Percentiles rank a stretch among this genome's conserved stretches.
These are phyloP conservation scores for Chiloscyllium punctatum DNA, from an alignment of 2,797 vertebrate genomes.

Conservation along the genomic window DNA sequence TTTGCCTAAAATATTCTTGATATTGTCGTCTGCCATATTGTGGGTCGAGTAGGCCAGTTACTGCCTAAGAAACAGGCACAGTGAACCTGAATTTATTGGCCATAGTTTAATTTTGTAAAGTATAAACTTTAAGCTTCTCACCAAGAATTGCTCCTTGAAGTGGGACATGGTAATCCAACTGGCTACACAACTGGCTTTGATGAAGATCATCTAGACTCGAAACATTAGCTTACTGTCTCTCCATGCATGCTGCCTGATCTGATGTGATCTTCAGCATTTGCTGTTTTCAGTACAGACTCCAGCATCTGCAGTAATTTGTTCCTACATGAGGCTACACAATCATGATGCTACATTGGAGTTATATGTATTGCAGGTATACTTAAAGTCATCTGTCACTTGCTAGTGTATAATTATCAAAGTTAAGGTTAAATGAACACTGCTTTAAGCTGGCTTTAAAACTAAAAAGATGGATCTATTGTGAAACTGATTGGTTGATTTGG, in stretches of 20 bases:
- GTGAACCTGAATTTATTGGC: background rate
- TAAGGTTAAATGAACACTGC: background rate
- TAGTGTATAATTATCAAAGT: background rate
- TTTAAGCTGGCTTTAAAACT: background rate
- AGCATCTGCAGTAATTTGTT: too few species aligned
- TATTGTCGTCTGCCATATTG: too few species aligned
- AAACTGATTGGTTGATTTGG: background rate
- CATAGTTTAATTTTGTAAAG: background rate
- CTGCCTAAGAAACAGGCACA: background rate
- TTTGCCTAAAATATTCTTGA: background rate
- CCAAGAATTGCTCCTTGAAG: background rate
- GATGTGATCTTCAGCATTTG: too few species aligned
- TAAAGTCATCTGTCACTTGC: background rate
- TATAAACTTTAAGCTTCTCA: background rate
- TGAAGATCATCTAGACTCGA: too few species aligned
- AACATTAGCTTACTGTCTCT: too few species aligned
- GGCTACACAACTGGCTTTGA: background rate
- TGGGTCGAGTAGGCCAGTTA: background rate
- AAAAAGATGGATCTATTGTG: background rate
- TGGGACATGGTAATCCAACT: background rate
- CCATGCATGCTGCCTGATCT: too few species aligned
- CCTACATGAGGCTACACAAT: background rate
- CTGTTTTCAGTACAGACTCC: too few species aligned
- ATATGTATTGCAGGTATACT: background rate
- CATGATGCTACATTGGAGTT: too few species aligned